Evolutionary conservation across 2,888 invertebrate species (phyloP), one percentile per base, ranked within the genome.

Genomic region (Coleophora deauratella): DNA sequence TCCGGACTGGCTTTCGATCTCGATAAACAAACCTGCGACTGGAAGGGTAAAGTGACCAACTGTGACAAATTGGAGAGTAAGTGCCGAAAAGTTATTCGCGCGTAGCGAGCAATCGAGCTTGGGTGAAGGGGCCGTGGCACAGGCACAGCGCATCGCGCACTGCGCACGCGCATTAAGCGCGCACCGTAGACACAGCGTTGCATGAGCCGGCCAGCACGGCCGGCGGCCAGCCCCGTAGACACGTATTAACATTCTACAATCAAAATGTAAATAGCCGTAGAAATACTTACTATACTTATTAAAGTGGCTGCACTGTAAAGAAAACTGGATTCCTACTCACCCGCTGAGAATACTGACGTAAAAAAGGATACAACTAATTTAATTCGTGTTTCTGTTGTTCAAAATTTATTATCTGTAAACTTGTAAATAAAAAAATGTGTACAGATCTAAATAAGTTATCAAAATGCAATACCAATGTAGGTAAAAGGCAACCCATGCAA

Each of bases 11-110:
- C 96, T 89, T 97, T 97, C 91, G 97, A 97, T 91, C 92, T 97
- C 89, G 93, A 95, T 89, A 96, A 96, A 91, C 97, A 97, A 90
- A 97, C 96, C 85, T 97, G 97, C 89, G 96, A 97, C 91, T 97
- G 97, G 97, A 96, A 96, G 91, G 95, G 95, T 90, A 95, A 96
- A 92, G 97, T 97, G 90, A 91, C 89, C 90, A 96, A 93, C 92
- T 97, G 96, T 92, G 93, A 95, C 90, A 93, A 92, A 89, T 90
- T 95, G 86, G 96, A 96, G 92, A 96, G 96, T 97, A 95, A 96
- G 96, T 93, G 88, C 70, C 75, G 79, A 75, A 68, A 73, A 71
- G 73, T 73, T 81, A 78, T 73, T 76, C 74, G 76, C 77, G 78
- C 66, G 72, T 79, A 78, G 79, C 78, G 68, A 77, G 72, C 80